Conservation (phyloP, 2,113 vertebrate genomes). For the Sylvia atricapilla region DNA sequence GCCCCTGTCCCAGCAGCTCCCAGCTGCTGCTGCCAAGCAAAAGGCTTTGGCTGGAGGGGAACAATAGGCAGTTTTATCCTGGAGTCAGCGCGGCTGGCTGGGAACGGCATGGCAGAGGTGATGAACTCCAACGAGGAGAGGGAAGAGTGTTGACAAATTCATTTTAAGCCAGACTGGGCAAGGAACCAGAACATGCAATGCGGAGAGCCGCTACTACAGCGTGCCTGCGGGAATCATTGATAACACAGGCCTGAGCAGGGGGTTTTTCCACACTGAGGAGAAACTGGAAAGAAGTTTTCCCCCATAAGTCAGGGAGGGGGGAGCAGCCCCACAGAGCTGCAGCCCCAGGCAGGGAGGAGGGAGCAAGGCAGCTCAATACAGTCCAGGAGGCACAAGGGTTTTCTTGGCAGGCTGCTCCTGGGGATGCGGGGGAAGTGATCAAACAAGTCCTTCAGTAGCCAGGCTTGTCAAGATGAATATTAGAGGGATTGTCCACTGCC, state of each 20-base stretch:
- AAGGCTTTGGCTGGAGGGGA: background rate
- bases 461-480: constrained; percentile 49
- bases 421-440: constrained; percentile 20
- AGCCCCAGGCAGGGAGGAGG: background rate
- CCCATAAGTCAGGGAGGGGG: background rate
- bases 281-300: background rate
- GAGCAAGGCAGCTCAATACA: background rate
- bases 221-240: constrained; percentile 26
- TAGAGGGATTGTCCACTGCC: constrained; percentile 53
- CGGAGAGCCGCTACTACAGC: constrained; percentile 31
- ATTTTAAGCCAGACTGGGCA: constrained; percentile 60
- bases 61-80: constrained; percentile 60
- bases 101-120: constrained; percentile 57
- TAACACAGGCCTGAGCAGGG: background rate
- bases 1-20: constrained; percentile 1
- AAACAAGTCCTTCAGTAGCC: constrained; percentile 62
- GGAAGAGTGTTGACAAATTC: constrained; percentile 61
- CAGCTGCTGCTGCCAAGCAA: constrained; percentile 39
- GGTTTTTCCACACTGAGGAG: background rate
- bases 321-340: background rate
- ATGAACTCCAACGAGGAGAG: constrained; percentile 56
- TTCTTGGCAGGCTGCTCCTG: constrained; percentile 39
- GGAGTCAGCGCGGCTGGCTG: constrained; percentile 20
- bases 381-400: background rate
- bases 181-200: background rate